Conservation (phyloP, 2,113 vertebrate species). For the Trogon surrucura region DNA sequence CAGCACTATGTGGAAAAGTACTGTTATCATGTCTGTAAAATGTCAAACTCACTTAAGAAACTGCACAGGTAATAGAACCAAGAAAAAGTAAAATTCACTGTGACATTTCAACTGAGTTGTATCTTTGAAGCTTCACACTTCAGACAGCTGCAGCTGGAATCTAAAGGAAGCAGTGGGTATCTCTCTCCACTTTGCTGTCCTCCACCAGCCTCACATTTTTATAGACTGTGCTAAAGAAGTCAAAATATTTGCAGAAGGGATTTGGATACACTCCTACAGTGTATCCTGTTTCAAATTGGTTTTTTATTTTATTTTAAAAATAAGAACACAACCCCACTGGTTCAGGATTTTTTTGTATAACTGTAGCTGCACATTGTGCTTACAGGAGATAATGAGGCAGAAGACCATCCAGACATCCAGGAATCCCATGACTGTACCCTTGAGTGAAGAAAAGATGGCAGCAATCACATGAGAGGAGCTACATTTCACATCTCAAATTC, state of each 20-base stretch:
- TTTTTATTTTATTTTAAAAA: too few relatives aligned
- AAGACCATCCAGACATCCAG: background rate
- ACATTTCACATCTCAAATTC: background rate
- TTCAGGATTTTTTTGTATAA: background rate
- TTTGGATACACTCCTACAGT: background rate
- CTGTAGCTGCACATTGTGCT: background rate
- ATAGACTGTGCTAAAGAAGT: background rate
- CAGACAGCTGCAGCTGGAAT: background rate
- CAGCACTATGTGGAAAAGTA: background rate
- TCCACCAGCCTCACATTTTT: background rate
- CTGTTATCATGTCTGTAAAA: background rate
- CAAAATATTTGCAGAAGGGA: background rate
- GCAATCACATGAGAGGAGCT: background rate
- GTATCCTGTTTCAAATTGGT: background rate
- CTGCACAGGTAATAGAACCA: background rate
- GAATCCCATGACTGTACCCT: background rate
- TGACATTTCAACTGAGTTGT: background rate
- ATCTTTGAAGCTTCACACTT: background rate
- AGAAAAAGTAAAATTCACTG: background rate
- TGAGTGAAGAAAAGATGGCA: background rate
- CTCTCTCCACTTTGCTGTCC: background rate
- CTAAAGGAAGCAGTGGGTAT: background rate
- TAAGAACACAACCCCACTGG: fast-evolving
- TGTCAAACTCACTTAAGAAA: background rate
- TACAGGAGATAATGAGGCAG: background rate